phyloP scores from a whole-genome alignment of 2,113 vertebrate genomes.

The Empidonax traillii region DNA sequence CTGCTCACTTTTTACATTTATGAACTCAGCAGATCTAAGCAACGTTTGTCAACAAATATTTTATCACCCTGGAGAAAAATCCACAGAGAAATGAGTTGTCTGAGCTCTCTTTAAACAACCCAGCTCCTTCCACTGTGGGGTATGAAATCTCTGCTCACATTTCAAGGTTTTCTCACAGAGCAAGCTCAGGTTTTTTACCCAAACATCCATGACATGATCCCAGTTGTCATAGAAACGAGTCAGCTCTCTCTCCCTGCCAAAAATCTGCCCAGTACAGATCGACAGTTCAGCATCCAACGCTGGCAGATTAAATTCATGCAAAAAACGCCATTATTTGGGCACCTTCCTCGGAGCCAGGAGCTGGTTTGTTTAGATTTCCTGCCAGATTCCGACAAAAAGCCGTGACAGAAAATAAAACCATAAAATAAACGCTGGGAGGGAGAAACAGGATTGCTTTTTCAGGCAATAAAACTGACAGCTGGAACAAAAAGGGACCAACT shows the following conservation, averaged over 20 bases:
- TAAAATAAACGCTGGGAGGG: neutral
- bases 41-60: rapidly evolving
- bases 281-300: rapidly evolving
- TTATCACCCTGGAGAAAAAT: neutral
- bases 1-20: neutral
- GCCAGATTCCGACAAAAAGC: neutral
- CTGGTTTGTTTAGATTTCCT: neutral
- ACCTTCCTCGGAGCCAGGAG: neutral
- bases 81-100: rapidly evolving
- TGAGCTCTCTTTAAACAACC: neutral
- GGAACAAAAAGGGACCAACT: neutral
- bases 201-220: neutral
- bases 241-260: constrained; percentile 1
- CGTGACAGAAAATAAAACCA: neutral
- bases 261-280: neutral
- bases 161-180: neutral
- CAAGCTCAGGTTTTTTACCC: neutral
- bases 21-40: neutral
- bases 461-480: neutral
- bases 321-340: neutral
- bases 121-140: rapidly evolving
- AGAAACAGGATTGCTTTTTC: neutral
- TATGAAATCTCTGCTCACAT: neutral
- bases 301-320: neutral
- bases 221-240: constrained; percentile 45